phyloP scores from a whole-genome alignment of 2,113 vertebrate genomes.

The Rhabdomys dilectus region DNA sequence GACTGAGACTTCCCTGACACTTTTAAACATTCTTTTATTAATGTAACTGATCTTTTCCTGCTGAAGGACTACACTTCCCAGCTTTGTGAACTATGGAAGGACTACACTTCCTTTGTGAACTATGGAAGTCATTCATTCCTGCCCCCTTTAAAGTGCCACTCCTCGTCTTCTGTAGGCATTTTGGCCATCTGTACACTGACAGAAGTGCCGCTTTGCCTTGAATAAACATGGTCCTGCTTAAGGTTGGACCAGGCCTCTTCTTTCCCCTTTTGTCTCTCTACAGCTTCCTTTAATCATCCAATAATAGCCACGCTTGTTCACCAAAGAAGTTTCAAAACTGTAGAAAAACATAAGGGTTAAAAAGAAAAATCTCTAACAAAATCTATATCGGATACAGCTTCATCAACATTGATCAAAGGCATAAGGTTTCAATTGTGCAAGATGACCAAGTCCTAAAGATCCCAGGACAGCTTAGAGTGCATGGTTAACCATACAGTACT shows the following conservation, averaged over 20 bases:
- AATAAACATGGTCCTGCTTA: not conserved
- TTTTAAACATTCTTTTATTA: not conserved
- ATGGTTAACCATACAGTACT: not conserved
- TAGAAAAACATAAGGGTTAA: not conserved
- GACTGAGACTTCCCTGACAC: not conserved
- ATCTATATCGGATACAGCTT: not conserved
- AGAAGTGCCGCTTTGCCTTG: no score
- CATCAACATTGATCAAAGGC: not conserved
- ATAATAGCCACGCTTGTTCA: not conserved
- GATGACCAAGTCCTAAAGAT: no score
- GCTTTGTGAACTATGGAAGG: not conserved
- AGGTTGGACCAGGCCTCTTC: not conserved
- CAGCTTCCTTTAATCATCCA: not conserved
- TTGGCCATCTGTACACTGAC: not conserved
- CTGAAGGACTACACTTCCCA: not conserved
- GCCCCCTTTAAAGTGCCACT: not conserved
- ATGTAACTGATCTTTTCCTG: not conserved
- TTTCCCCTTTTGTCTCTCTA: not conserved
- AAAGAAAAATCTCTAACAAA: not conserved
- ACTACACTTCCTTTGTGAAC: not conserved
- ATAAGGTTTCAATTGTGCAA: not conserved
- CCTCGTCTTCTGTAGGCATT: not conserved
- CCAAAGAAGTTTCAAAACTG: not conserved
- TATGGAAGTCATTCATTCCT: not conserved
- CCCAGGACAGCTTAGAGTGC: not conserved